A percentile compares a stretch with the other conserved stretches of the same genome.
phyloP scores from a whole-genome alignment of 2,113 vertebrate species.

The Erpornis zantholeuca region DNA sequence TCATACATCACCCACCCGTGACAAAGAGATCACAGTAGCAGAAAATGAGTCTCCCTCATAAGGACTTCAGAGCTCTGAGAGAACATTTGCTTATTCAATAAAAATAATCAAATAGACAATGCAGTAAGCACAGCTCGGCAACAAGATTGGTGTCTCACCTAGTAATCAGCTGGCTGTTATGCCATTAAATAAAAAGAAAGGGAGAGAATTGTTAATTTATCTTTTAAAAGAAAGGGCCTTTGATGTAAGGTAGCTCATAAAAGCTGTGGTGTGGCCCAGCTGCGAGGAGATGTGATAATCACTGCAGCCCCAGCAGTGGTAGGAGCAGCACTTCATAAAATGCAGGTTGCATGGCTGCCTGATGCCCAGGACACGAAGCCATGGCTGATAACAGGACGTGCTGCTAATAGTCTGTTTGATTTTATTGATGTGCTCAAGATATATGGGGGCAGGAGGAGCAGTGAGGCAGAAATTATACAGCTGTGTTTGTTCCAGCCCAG shows the following conservation, averaged over 20 bases:
- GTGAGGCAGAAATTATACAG: not conserved
- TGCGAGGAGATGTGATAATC: constrained; percentile 21
- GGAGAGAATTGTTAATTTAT: not conserved
- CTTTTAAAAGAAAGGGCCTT: constrained; percentile 9
- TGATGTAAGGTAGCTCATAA: constrained; percentile 28
- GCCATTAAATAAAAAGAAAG: not conserved
- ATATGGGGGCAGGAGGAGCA: not conserved
- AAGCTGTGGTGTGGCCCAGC: not conserved
- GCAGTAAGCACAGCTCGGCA: not conserved
- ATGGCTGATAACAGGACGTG: not conserved
- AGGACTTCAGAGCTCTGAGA: constrained; percentile 7
- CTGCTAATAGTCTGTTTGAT: constrained; percentile 39
- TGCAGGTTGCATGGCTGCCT: constrained; percentile 25
- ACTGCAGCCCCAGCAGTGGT: not conserved
- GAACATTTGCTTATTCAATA: constrained; percentile 32
- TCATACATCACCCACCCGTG: constrained; percentile 48
- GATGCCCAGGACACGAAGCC: not conserved
- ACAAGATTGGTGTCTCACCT: constrained; percentile 29
- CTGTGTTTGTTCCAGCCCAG: not conserved
- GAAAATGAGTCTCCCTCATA: constrained; percentile 47
- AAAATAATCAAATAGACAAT: constrained; percentile 49
- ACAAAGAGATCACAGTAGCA: constrained; percentile 54
- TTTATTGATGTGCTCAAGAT: constrained; percentile 34
- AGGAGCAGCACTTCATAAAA: not conserved
- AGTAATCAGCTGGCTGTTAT: constrained; percentile 13